phyloP scores from a whole-genome alignment of 2,113 vertebrate species.

The Xyrauchen texanus region DNA sequence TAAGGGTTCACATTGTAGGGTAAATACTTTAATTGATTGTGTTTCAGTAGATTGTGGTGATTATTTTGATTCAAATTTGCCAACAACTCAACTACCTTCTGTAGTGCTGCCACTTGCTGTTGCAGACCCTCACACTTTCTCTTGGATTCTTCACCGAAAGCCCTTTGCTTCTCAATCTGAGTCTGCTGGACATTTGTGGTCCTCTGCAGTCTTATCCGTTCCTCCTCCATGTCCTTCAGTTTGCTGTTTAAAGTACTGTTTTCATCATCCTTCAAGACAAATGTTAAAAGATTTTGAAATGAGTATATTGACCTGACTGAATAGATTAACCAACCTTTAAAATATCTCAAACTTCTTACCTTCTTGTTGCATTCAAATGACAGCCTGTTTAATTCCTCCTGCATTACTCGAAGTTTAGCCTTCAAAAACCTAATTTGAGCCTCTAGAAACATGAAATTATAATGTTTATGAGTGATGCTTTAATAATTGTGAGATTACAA shows the following conservation, averaged over 20 bases:
- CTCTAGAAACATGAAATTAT: conserved; percentile 71
- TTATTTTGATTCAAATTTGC: neutral
- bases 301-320: neutral
- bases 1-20: no score
- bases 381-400: conserved; percentile 85
- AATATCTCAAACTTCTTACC: conserved; percentile 69
- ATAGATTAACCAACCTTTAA: neutral
- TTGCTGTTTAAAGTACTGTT: conserved; percentile 75
- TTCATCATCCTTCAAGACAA: conserved; percentile 82
- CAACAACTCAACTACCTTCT: conserved; percentile 76
- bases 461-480: neutral
- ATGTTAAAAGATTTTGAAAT: neutral
- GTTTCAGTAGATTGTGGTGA: neutral
- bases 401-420: conserved; percentile 85
- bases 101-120: conserved; percentile 76
- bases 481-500: neutral
- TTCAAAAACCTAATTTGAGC: conserved; percentile 87
- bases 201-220: conserved; percentile 78
- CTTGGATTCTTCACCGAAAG: conserved; percentile 79
- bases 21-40: neutral
- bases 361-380: conserved; percentile 83
- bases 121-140: conserved; percentile 80
- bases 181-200: conserved; percentile 76
- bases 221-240: conserved; percentile 82
- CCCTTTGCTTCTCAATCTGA: conserved; percentile 86